Percentiles rank a stretch among this genome's conserved stretches.
Evolutionary conservation across 2,888 invertebrate genomes (phyloP).

Genomic region (Drosophila falleni): DNA sequence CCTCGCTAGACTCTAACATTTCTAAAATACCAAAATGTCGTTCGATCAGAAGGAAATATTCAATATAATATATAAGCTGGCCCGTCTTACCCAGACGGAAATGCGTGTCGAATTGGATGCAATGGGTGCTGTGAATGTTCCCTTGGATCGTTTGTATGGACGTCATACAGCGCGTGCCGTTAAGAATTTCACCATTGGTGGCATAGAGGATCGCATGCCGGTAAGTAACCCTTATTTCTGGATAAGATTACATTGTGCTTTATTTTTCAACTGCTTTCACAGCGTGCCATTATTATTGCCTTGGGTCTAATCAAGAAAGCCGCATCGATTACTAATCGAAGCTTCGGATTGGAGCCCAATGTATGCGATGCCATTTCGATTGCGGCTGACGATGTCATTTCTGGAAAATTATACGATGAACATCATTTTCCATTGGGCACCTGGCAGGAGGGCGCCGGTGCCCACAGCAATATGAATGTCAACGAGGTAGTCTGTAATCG

Average conservation of each 20-base stretch:
- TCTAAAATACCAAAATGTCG: slow-evolving; percentile 54
- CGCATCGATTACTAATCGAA: slow-evolving; percentile 95
- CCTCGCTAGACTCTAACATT: background rate
- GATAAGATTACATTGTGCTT: no score
- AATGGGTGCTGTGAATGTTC: slow-evolving; percentile 96
- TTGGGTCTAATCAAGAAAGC: slow-evolving; percentile 98
- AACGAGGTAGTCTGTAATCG: slow-evolving; percentile 96
- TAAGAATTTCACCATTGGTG: slow-evolving; percentile 98
- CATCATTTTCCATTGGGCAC: slow-evolving; percentile 97
- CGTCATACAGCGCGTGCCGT: slow-evolving; percentile 97
- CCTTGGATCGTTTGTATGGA: slow-evolving; percentile 95
- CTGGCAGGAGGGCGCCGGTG: slow-evolving; percentile 99
- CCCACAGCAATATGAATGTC: slow-evolving; percentile 99
- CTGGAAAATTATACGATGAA: slow-evolving; percentile 93
- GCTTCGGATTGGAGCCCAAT: slow-evolving; percentile 94
- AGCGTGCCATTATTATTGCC: slow-evolving; percentile 95
- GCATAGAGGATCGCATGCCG: slow-evolving; percentile 96
- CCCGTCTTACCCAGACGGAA: slow-evolving; percentile 49
- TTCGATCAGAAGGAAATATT: slow-evolving; percentile 70
- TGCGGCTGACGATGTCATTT: slow-evolving; percentile 97
- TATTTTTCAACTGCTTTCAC: slow-evolving; percentile 50
- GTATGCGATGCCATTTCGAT: slow-evolving; percentile 93
- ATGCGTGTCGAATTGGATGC: slow-evolving; percentile 90
- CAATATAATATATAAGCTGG: slow-evolving; percentile 63
- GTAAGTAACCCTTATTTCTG: slow-evolving; percentile 86